Percentiles rank a stretch among this genome's conserved stretches.
phyloP scores from a whole-genome alignment of 2,797 vertebrate species.

The Allobates femoralis region DNA sequence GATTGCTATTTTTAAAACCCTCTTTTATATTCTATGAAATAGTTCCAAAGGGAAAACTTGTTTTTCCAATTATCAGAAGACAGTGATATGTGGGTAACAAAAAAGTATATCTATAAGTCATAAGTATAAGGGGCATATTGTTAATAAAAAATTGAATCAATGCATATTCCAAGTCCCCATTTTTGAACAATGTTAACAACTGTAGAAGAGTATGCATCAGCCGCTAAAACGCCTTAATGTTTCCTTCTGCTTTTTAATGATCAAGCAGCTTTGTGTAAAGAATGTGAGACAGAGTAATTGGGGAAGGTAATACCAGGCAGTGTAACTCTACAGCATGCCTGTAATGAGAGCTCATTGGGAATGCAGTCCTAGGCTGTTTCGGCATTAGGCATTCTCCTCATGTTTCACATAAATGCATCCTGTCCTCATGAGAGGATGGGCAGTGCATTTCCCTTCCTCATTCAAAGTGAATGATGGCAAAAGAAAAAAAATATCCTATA shows the following conservation, averaged over 20 bases:
- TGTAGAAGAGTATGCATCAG: not conserved
- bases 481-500: constrained; percentile 75
- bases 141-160: not conserved
- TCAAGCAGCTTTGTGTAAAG: constrained; percentile 38
- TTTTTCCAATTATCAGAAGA: not conserved
- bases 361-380: constrained; percentile 74
- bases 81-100: not conserved
- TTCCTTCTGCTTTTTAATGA: constrained; percentile 17
- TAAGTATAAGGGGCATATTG: not conserved
- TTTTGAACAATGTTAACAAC: not conserved
- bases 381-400: constrained; percentile 80
- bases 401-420: constrained; percentile 80
- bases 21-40: not conserved
- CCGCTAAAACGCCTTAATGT: constrained; percentile 9
- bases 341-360: constrained; percentile 80
- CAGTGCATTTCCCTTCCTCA: constrained; percentile 72
- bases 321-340: constrained; percentile 74
- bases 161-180: not conserved
- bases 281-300: constrained; percentile 56
- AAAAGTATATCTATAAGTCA: too few relatives aligned
- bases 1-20: not conserved
- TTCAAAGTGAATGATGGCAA: constrained; percentile 76
- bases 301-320: constrained; percentile 60
- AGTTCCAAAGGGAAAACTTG: too few relatives aligned
- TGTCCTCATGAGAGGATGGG: constrained; percentile 73